These are phyloP conservation scores for Hyles lineata DNA, from an alignment of 2,888 invertebrate genomes.

Conservation along the genomic window DNA sequence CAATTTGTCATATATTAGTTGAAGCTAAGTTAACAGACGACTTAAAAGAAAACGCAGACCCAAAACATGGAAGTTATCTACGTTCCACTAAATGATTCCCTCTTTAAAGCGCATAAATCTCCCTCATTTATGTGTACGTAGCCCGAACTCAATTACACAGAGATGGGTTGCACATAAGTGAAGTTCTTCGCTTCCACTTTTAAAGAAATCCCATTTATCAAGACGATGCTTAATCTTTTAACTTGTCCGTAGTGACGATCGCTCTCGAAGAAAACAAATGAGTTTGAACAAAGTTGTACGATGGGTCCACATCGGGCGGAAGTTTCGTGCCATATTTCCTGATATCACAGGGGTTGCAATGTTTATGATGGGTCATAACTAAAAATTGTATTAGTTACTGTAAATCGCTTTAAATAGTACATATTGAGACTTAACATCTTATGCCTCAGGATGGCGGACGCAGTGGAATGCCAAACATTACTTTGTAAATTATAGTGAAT, in stretches of 20 bases:
- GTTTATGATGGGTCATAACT: too few relatives aligned
- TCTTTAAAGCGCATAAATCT: not conserved
- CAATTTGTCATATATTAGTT: too few relatives aligned
- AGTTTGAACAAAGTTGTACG: conserved; percentile 35
- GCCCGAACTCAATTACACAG: not conserved
- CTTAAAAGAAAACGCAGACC: too few relatives aligned
- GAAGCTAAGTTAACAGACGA: too few relatives aligned
- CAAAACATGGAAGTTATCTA: too few relatives aligned
- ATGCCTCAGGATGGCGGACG: too few relatives aligned
- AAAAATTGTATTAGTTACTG: too few relatives aligned
- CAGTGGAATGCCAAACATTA: too few relatives aligned
- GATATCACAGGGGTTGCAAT: not conserved
- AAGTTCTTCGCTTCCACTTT: conserved; percentile 37
- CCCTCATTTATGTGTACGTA: not conserved
- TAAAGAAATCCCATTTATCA: conserved; percentile 59
- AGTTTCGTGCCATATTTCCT: not conserved
- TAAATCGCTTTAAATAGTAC: too few relatives aligned
- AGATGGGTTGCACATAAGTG: conserved; percentile 2
- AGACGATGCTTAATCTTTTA: conserved; percentile 55
- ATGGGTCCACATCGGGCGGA: not conserved
- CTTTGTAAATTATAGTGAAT: too few relatives aligned
- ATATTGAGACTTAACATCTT: too few relatives aligned
- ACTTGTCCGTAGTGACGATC: conserved; percentile 45
- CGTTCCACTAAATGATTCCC: not conserved
- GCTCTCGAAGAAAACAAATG: conserved; percentile 34